Evolutionary conservation across 2,797 vertebrate genomes (phyloP).

Genomic region (Pitangus sulphuratus): DNA sequence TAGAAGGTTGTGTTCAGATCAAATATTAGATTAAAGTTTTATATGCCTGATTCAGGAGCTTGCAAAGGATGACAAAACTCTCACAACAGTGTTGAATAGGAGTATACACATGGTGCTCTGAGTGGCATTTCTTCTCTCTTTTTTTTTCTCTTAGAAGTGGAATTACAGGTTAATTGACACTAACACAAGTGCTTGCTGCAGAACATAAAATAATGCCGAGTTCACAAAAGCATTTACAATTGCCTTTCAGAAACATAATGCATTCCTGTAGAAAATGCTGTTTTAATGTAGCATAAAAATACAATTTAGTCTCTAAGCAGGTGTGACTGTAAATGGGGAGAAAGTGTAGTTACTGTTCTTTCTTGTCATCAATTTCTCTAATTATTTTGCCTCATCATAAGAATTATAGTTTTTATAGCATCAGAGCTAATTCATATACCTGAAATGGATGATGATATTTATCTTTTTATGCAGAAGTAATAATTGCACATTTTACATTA

Average conservation of each 20-base stretch:
- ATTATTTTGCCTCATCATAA: conserved; percentile 60
- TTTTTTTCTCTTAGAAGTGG: not conserved
- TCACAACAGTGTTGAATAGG: not conserved
- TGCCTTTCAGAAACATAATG: conserved; percentile 61
- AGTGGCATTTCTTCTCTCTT: not conserved
- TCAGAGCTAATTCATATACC: not conserved
- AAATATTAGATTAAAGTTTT: conserved; percentile 29
- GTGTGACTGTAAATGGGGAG: conserved; percentile 67
- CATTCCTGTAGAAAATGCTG: conserved; percentile 60
- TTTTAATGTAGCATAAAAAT: conserved; percentile 77
- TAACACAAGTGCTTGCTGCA: conserved; percentile 49
- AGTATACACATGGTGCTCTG: not conserved
- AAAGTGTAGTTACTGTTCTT: conserved; percentile 32
- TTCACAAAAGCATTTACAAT: conserved; percentile 64
- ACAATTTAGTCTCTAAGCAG: conserved; percentile 76
- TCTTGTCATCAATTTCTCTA: conserved; percentile 34
- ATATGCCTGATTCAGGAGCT: conserved; percentile 13
- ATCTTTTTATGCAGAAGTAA: conserved; percentile 19
- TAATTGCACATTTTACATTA: conserved; percentile 25
- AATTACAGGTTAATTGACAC: conserved; percentile 63
- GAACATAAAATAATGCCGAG: conserved; percentile 65
- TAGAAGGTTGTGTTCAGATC: not conserved
- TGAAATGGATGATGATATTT: conserved; percentile 24
- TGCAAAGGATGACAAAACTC: conserved; percentile 7
- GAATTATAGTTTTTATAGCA: conserved; percentile 39